These are phyloP conservation scores for Rhodinocichla rosea DNA, from an alignment of 2,113 vertebrate species.

Conservation along the genomic window DNA sequence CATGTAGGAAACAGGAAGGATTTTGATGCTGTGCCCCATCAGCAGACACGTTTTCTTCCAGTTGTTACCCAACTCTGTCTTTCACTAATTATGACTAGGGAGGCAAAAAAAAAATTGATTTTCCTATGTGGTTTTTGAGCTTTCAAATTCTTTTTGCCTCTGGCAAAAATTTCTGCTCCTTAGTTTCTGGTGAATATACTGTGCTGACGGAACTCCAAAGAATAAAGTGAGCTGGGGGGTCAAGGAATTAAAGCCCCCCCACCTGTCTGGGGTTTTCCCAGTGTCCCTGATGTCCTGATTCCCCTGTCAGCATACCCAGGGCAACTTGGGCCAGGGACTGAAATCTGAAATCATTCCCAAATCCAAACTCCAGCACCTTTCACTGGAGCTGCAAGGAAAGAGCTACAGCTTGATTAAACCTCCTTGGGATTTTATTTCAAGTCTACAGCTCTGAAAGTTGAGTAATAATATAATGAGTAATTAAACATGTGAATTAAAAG, in stretches of 20 bases:
- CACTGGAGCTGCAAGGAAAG: not conserved
- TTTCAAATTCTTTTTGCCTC: not conserved
- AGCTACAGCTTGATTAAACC: not conserved
- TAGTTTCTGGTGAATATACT: not conserved
- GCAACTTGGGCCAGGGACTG: not conserved
- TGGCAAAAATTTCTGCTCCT: not conserved
- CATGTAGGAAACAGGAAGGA: not conserved
- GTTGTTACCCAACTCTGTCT: not conserved
- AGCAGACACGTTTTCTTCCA: not conserved
- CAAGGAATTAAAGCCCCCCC: not conserved
- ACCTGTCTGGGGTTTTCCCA: not conserved
- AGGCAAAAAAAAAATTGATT: not conserved
- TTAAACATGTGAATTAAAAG: constrained; percentile 19
- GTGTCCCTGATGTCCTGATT: not conserved
- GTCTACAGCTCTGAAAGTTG: not conserved
- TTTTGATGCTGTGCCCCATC: not conserved
- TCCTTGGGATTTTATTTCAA: not conserved
- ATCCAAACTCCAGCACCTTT: not conserved
- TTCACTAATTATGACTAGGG: not conserved
- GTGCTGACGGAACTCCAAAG: not conserved
- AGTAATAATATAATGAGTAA: not conserved
- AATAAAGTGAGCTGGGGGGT: not conserved
- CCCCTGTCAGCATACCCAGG: not conserved
- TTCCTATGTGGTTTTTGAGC: not conserved
- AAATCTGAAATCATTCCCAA: not conserved